A percentile compares a stretch with the other conserved stretches of the same genome.
Evolutionary conservation across 2,797 vertebrate genomes (phyloP).

Genomic region (Balearica regulorum): DNA sequence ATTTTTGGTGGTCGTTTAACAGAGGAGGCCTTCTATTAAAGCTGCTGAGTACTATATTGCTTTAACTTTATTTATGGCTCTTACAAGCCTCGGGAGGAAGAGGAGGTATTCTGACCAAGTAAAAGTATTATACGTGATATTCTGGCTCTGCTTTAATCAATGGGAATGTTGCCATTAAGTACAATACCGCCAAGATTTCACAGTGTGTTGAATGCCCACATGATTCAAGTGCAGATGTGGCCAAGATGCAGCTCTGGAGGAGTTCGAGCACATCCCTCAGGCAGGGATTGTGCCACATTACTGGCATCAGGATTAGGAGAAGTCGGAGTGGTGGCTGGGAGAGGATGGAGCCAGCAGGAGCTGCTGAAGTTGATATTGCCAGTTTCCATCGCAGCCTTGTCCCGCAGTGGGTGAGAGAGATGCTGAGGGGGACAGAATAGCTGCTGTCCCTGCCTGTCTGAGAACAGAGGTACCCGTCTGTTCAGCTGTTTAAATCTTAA

Average conservation of each 20-base stretch:
- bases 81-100: constrained; percentile 42
- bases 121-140: background rate
- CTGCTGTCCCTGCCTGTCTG: background rate
- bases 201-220: background rate
- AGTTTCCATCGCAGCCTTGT: background rate
- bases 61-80: constrained; percentile 42
- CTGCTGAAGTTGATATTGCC: background rate
- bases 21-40: constrained; percentile 45
- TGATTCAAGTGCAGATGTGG: background rate
- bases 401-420: background rate
- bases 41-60: constrained; percentile 5
- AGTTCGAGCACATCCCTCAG: background rate
- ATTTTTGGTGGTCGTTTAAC: constrained; percentile 39
- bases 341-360: background rate
- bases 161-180: background rate
- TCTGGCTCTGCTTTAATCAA: constrained; percentile 6
- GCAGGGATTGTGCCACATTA: background rate
- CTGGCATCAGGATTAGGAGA: background rate
- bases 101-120: constrained; percentile 18
- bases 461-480: background rate
- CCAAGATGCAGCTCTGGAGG: background rate
- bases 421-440: background rate
- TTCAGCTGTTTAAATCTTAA: background rate
- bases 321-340: background rate
- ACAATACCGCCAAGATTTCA: background rate